Base-by-base conservation (phyloP, 64 coral and sea anemone species). In the Pocillopora verrucosa region DNA sequence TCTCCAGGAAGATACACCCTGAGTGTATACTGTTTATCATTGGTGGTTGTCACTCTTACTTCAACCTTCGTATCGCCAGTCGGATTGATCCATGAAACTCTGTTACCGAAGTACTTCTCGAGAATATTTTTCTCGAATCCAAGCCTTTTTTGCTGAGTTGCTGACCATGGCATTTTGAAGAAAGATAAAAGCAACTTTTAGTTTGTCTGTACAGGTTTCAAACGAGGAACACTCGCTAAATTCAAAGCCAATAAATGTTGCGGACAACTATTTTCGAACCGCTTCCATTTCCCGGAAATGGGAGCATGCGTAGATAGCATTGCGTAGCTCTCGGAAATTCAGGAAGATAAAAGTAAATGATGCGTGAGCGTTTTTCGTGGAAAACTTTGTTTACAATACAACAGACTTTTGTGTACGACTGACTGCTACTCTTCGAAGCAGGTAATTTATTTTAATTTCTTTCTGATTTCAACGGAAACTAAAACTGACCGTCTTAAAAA, bases 51-150 rank as follows among this genome's bases (percentile, higher is more conserved):
- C 36, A 75, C 73, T 73, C 73, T 83, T 0, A 90, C 45, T 34
- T 90, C 89, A 16, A 83, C 89, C 16, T 17, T 82, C n/a, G 89
- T 90, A 72, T 83, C 72, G 0, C 79, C 78, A 36, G 77, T 63
- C 68, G 91, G 92, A 17, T 93, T 58, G 59, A 91, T 98, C 95
- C 95, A 94, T 56, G 57, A 81, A 68, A 98, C 60, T 45, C 74
- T 98, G 36, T 79, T 86, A 60, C 73, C 24, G 62, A 91, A 98
- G 35, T 91, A 98, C 15, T 74, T 69, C 59, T 93, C 83, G 3
- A 96, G 72, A 38, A 96, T 58, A 11, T 72, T 34, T 86, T 84
- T 93, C 78, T 96, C 94, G 0, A 84, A 19, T 17, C 89, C 59
- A 26, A 80, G 77, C 17, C 77, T 59, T 80, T 60, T n/a, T 12